phyloP scores from a whole-genome alignment of 2,888 invertebrate genomes.

The Andrena hattorfiana region DNA sequence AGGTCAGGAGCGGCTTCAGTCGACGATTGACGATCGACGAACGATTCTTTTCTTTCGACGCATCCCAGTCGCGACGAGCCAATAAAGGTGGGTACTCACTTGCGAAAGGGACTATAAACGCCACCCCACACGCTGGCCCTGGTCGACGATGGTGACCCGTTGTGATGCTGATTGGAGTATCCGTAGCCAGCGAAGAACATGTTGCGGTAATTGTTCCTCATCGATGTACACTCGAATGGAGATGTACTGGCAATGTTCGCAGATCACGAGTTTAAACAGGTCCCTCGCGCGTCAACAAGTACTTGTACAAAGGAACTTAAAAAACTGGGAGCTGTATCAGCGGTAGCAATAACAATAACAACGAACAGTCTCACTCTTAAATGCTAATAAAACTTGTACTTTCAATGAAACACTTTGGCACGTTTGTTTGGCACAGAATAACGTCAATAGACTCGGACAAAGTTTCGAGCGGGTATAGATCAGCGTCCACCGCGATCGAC shows the following conservation, averaged over 20 bases:
- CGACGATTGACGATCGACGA: neutral
- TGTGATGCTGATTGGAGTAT: slow-evolving; percentile 77
- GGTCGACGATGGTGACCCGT: slow-evolving; percentile 77
- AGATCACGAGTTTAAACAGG: neutral
- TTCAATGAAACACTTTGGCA: slow-evolving; percentile 61
- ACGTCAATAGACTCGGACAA: slow-evolving; percentile 56
- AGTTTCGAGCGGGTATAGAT: slow-evolving; percentile 27
- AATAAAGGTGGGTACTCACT: slow-evolving; percentile 75
- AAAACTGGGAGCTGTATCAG: slow-evolving; percentile 11
- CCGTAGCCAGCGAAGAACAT: slow-evolving; percentile 81
- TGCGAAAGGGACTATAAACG: slow-evolving; percentile 81
- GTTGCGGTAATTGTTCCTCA: slow-evolving; percentile 65
- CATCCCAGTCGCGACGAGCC: neutral
- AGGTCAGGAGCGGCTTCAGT: neutral
- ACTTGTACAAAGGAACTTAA: slow-evolving; percentile 11
- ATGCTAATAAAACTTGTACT: slow-evolving; percentile 58
- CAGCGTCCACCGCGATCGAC: neutral
- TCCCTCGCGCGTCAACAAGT: neutral
- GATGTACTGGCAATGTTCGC: neutral
- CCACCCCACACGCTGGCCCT: slow-evolving; percentile 79
- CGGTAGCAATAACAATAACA: neutral
- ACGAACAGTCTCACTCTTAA: neutral
- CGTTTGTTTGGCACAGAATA: slow-evolving; percentile 71
- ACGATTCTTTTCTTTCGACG: neutral
- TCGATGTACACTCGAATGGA: slow-evolving; percentile 26